Percentiles rank a stretch among this genome's conserved stretches.
Evolutionary conservation across 2,888 invertebrate species (phyloP).

Genomic region (Tridacna gigas): DNA sequence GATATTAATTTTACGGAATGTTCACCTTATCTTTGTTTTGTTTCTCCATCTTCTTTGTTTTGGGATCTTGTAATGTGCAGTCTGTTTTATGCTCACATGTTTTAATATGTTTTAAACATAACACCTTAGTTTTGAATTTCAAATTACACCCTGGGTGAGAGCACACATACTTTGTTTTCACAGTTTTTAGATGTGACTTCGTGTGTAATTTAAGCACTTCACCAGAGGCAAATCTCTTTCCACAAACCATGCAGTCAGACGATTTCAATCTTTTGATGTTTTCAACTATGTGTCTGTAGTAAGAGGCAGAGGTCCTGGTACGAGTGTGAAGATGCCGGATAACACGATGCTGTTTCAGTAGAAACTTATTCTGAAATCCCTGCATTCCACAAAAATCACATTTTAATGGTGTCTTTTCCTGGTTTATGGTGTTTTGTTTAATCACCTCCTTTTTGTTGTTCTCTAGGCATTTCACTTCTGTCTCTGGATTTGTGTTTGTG

Average conservation of each 20-base stretch:
- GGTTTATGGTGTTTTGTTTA: too few species aligned
- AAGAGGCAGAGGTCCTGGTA: slow-evolving; percentile 23
- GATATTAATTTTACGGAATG: neutral
- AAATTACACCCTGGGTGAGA: neutral
- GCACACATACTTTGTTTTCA: slow-evolving; percentile 2
- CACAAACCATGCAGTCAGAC: slow-evolving; percentile 23
- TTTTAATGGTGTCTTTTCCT: neutral
- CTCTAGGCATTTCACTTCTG: neutral
- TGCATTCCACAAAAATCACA: slow-evolving; percentile 8
- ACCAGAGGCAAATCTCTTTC: slow-evolving; percentile 9
- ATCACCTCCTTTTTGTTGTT: neutral
- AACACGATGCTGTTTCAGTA: slow-evolving; percentile 38
- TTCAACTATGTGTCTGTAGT: slow-evolving; percentile 33
- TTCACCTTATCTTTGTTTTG: neutral
- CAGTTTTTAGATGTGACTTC: neutral
- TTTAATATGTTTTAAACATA: slow-evolving; percentile 13
- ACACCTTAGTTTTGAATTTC: slow-evolving; percentile 20
- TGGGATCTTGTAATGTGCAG: neutral
- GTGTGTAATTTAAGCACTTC: neutral
- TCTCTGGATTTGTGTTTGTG: neutral
- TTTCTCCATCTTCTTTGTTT: neutral
- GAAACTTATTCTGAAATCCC: slow-evolving; percentile 24
- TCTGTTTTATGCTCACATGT: neutral
- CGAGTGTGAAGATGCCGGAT: slow-evolving; percentile 28
- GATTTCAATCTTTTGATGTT: slow-evolving; percentile 20